A percentile compares a stretch with the other conserved stretches of the same genome.
These are phyloP conservation scores for Portunus trituberculatus DNA, from an alignment of 1,140 invertebrate genomes.

Conservation along the genomic window DNA sequence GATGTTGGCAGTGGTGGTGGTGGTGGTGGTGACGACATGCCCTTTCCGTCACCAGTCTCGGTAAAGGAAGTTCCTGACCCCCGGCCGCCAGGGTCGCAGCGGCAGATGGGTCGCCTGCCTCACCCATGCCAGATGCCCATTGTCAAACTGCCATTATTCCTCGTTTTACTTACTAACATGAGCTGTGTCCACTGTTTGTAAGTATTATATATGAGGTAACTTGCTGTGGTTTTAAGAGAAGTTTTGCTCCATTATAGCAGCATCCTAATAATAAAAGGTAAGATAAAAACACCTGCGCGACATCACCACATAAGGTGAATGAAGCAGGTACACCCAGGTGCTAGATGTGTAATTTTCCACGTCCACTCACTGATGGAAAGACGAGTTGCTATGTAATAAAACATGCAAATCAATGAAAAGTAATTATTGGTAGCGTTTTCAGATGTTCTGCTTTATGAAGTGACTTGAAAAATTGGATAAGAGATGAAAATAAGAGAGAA, in stretches of 20 bases:
- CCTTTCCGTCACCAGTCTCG: neutral
- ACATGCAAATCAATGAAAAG: neutral
- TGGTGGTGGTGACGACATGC: neutral
- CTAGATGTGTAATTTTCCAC: neutral
- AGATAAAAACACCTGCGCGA: constrained; percentile 35
- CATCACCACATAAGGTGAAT: constrained; percentile 58
- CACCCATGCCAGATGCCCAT: neutral
- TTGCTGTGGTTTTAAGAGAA: too few relatives aligned
- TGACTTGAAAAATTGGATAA: neutral
- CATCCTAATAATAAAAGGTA: neutral
- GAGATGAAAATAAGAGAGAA: neutral
- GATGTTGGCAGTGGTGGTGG: too few relatives aligned
- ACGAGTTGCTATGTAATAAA: neutral
- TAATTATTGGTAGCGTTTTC: too few relatives aligned
- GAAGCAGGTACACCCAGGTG: constrained; percentile 47
- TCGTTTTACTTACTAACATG: neutral
- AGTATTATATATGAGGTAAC: too few relatives aligned
- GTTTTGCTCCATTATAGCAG: neutral
- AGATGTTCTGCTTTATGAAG: too few relatives aligned
- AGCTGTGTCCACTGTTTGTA: too few relatives aligned
- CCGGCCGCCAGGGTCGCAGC: neutral
- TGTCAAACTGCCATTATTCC: neutral
- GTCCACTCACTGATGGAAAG: neutral
- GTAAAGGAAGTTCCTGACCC: constrained; percentile 18
- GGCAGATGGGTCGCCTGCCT: constrained; percentile 16